Percentiles rank a stretch among this genome's conserved stretches.
Evolutionary conservation across 1,140 invertebrate species (phyloP).

Genomic region (Trichogramma pretiosum): DNA sequence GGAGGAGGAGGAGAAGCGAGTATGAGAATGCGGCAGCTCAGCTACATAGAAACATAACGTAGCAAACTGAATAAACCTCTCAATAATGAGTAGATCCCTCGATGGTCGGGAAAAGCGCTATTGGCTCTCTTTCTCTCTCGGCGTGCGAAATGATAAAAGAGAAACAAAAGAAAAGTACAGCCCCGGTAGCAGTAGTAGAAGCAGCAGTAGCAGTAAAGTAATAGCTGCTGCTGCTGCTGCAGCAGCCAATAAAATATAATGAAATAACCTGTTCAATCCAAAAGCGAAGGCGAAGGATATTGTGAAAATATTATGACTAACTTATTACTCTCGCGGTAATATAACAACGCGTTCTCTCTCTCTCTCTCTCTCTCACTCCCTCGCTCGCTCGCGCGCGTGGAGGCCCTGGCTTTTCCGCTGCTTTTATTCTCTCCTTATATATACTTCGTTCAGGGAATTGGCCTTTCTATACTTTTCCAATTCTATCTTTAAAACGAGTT

Average conservation of each 20-base stretch:
- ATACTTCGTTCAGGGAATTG: slow-evolving; percentile 11
- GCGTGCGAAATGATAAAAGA: slow-evolving; percentile 43
- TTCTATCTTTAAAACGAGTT: slow-evolving; percentile 17
- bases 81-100: slow-evolving; percentile 47
- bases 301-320: slow-evolving; percentile 49
- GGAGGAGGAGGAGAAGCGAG: slow-evolving; percentile 8
- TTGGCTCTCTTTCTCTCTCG: slow-evolving; percentile 38
- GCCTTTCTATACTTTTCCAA: slow-evolving; percentile 18
- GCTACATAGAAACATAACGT: no score
- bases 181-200: slow-evolving; percentile 22
- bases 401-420: slow-evolving; percentile 4
- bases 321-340: slow-evolving; percentile 42
- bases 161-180: slow-evolving; percentile 28
- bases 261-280: slow-evolving; percentile 47
- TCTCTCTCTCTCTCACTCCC: slow-evolving; percentile 1
- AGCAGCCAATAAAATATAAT: slow-evolving; percentile 47
- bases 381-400: slow-evolving; percentile 1
- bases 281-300: slow-evolving; percentile 44
- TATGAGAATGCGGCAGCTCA: slow-evolving; percentile 16
- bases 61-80: slow-evolving; percentile 46
- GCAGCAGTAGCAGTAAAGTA: slow-evolving; percentile 29
- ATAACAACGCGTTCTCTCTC: no score
- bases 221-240: no score
- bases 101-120: slow-evolving; percentile 19
- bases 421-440: slow-evolving; percentile 6